A percentile compares a stretch with the other conserved stretches of the same genome.
Evolutionary conservation across 2,888 invertebrate genomes (phyloP).

Genomic region (Lepidochrysops patricia): DNA sequence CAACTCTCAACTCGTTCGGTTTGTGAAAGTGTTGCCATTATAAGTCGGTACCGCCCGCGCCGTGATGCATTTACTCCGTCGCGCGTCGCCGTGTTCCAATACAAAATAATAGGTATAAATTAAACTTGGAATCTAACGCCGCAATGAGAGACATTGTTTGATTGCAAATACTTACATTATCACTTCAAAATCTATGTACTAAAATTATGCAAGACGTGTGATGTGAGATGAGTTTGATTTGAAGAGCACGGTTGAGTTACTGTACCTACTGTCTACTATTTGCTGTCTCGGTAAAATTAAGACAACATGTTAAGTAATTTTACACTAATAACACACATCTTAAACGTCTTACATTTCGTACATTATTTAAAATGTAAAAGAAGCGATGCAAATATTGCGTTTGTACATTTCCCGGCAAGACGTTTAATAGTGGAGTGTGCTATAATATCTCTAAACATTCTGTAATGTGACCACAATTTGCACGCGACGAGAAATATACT

Average conservation of each 20-base stretch:
- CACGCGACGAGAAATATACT: not conserved
- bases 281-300: not conserved
- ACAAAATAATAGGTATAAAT: too few relatives aligned
- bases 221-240: too few relatives aligned
- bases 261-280: too few relatives aligned
- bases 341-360: not conserved
- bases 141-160: too few relatives aligned
- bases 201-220: too few relatives aligned
- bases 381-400: conserved; percentile 34
- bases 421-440: not conserved
- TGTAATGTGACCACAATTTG: conserved; percentile 11
- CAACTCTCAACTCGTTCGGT: conserved; percentile 36
- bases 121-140: too few relatives aligned
- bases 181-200: too few relatives aligned
- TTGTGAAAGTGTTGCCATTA: conserved; percentile 37
- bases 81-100: too few relatives aligned
- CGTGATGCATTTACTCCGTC: conserved; percentile 29
- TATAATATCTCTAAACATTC: not conserved
- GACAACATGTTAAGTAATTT: not conserved
- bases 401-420: conserved; percentile 50
- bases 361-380: conserved; percentile 19
- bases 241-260: too few relatives aligned
- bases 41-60: conserved; percentile 43
- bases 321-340: not conserved
- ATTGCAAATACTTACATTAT: too few relatives aligned